These are phyloP conservation scores for Scolopax rusticola DNA, from an alignment of 2,797 vertebrate species.

Conservation along the genomic window DNA sequence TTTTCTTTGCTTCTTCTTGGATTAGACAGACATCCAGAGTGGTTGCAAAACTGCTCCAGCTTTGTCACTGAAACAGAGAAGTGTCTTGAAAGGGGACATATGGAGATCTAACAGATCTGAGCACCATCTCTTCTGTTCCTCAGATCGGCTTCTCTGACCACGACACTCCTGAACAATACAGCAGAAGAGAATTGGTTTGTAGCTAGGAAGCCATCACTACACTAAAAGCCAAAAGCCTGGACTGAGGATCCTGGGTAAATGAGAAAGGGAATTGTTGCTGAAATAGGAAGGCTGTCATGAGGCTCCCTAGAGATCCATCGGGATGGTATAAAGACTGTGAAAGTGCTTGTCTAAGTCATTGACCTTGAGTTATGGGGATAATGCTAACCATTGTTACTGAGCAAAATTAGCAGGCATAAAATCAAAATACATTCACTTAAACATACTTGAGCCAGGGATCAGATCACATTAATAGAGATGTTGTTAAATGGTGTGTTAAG, in stretches of 20 bases:
- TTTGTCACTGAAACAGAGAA: neutral
- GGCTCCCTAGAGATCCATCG: neutral
- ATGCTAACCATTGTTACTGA: neutral
- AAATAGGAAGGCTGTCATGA: neutral
- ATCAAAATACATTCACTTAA: constrained; percentile 3
- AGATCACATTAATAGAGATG: neutral
- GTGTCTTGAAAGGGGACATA: neutral
- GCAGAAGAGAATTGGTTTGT: neutral
- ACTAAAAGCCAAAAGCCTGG: neutral
- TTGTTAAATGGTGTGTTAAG: neutral
- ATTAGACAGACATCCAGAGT: neutral
- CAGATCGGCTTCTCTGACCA: fast-evolving
- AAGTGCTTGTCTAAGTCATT: neutral
- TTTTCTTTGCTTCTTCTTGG: neutral
- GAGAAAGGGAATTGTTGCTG: neutral
- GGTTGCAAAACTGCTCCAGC: neutral
- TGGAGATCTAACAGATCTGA: neutral
- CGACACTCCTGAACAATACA: neutral
- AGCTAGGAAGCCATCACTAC: neutral
- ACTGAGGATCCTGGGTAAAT: neutral
- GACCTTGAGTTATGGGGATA: neutral
- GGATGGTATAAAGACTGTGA: neutral
- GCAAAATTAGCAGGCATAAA: neutral
- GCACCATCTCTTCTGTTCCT: neutral
- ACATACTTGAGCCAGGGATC: neutral